Conservation (phyloP, 1,140 invertebrate genomes). For the Macrocentrus cingulum region DNA sequence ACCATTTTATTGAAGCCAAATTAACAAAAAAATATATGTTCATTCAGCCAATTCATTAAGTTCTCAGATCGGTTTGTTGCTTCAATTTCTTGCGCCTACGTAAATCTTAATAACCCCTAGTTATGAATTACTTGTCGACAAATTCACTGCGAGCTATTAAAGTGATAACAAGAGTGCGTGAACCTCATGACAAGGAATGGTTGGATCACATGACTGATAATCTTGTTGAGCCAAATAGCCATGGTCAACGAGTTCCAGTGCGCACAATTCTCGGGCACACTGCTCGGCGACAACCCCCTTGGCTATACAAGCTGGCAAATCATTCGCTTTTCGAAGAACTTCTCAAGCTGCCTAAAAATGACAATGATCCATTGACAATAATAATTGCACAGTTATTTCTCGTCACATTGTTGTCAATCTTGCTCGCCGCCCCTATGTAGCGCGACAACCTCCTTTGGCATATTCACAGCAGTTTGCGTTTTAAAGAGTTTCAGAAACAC, state of each 20-base stretch:
- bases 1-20: too few species aligned
- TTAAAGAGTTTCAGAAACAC: slow-evolving; percentile 58
- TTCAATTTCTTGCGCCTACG: too few species aligned
- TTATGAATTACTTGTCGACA: slow-evolving; percentile 80
- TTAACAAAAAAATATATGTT: too few species aligned
- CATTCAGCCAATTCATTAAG: too few species aligned
- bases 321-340: slow-evolving; percentile 75
- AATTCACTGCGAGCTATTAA: slow-evolving; percentile 76
- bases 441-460: slow-evolving; percentile 56
- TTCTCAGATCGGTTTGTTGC: too few species aligned
- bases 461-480: slow-evolving; percentile 67
- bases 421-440: slow-evolving; percentile 70
- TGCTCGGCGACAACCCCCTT: slow-evolving; percentile 80
- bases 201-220: slow-evolving; percentile 72
- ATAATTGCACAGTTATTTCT: slow-evolving; percentile 82
- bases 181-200: slow-evolving; percentile 81
- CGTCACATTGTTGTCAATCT: slow-evolving; percentile 80
- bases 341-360: slow-evolving; percentile 74
- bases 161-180: slow-evolving; percentile 76
- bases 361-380: slow-evolving; percentile 76
- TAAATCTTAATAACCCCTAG: too few species aligned
- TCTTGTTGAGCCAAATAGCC: slow-evolving; percentile 56
- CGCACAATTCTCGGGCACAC: slow-evolving; percentile 80
- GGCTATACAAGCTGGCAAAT: slow-evolving; percentile 81
- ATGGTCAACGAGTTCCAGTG: slow-evolving; percentile 65